Percentiles rank a stretch among this genome's conserved stretches.
Evolutionary conservation across 2,797 vertebrate genomes (phyloP).

Genomic region (Poeciliopsis presidionis): DNA sequence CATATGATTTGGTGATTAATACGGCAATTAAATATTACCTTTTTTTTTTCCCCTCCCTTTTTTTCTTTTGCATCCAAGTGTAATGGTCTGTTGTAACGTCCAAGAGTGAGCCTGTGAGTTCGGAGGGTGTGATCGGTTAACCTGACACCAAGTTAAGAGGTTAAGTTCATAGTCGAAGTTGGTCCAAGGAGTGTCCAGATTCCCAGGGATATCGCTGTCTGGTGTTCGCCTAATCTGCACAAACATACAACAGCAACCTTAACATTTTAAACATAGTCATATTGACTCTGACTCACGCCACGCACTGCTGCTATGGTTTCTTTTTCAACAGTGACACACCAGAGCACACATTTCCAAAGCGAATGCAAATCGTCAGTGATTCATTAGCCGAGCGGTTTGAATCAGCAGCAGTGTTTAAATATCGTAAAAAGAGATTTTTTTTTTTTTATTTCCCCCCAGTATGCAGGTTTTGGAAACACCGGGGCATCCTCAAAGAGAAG

Average conservation of each 20-base stretch:
- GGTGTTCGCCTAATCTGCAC: constrained; percentile 43
- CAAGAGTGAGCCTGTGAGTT: constrained; percentile 26
- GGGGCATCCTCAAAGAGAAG: constrained; percentile 34
- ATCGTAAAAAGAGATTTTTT: constrained; percentile 11
- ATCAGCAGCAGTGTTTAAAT: constrained; percentile 28
- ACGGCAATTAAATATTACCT: constrained; percentile 5
- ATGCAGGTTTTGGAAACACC: constrained; percentile 13
- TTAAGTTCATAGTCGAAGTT: constrained; percentile 60
- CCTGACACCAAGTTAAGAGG: constrained; percentile 39
- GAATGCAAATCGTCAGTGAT: constrained; percentile 45
- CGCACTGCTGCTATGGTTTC: constrained; percentile 34
- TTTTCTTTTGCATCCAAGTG: constrained; percentile 9
- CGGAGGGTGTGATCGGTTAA: constrained; percentile 49
- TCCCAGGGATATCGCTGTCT: constrained; percentile 64
- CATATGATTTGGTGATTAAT: constrained; percentile 16
- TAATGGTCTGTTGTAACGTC: constrained; percentile 1
- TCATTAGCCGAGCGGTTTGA: constrained; percentile 26
- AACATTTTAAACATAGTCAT: too few relatives aligned
- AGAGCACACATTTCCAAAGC: constrained; percentile 30
- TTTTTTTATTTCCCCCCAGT: too few relatives aligned
- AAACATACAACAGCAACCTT: constrained; percentile 55
- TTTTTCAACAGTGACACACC: constrained; percentile 53
- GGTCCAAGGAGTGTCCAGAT: constrained; percentile 68
- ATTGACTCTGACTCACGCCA: constrained; percentile 44
- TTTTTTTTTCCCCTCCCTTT: background rate